Base-by-base conservation (phyloP, 2,888 invertebrate species). In the Caenorhabditis macrosperma region DNA sequence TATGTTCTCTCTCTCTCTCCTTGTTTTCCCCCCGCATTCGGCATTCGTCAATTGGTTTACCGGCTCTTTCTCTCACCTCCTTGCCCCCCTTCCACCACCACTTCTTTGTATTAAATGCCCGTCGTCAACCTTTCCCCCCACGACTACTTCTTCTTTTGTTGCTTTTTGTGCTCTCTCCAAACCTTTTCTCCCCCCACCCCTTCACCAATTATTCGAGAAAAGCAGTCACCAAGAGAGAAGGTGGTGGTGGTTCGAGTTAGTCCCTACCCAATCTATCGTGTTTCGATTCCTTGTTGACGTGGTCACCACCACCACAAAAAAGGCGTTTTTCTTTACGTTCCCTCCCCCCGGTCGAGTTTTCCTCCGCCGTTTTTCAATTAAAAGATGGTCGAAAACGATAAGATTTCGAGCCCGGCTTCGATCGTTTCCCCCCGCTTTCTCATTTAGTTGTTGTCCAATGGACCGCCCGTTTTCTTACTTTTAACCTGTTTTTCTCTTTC, bases 31-130 rank as follows among this genome's bases (percentile, higher is more conserved):
- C 44, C 3, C 44, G 4, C 17, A 30, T 61, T 68, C 38, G 50
- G 41, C n/a, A n/a, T n/a, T 20, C 44, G 74, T 50, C 74, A 74
- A 64, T 74, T 74, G 50, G 64, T 66, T 64, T 57, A 64, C 50
- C 66, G 46, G 48, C 57, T 17, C 26, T 26, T 22, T 35, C n/a
- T 20, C 44, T 52, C 38, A 17, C 44, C 41, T 54, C 54, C 28
- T 48, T 7, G 30, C 35, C 24, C 30, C 28, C 57, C 52, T 52
- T 55, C 61, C n/a, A n/a, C n/a, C n/a, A n/a, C 17, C 33, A 9
- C 46, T 33, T 33, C 33, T 33, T 61, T 33, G 41, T 44, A 44
- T 44, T 60, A 41, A 26, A 41, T 60, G 50, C 33, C 48, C 46
- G 35, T 24, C 52, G 26, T 54, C 61, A 57, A 48, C 57, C 59